Base-by-base conservation (phyloP, 1,140 invertebrate species). In the Zaprionus davidi region DNA sequence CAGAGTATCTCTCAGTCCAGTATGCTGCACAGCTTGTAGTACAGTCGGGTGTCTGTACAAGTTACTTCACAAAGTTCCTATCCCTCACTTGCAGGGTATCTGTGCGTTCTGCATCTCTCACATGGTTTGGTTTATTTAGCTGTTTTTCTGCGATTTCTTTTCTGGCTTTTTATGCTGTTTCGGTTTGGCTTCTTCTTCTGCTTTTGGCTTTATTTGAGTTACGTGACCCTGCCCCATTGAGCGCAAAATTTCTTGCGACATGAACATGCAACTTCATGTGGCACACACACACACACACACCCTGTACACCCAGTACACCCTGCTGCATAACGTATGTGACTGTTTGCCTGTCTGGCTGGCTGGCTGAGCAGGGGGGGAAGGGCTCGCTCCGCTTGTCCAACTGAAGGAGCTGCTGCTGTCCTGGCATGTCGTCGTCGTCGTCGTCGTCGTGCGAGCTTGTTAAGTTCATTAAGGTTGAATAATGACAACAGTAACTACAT, bases 401-500 rank as follows among this genome's bases (percentile, higher is more conserved):
- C 55, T 72, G 60, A 64, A 75, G 55, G 58, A 60, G 51, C 66
- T 58, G 34, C 76, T 67, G 79, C 58, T 55, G 66, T 82, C 58
- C 69, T 64, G 64, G 78, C 78, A 69, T 41, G 60, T 38, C 59
- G 56, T 34, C 60, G 74, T 65, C 79, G 26, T 69, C 62, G 41
- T 69, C 53, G 55, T 63, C 34, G 79, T 72, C 76, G 78, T 84
- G 83, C 84, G 80, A 83, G 83, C 81, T 87, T 87, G 84, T 87
- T 87, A 88, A 87, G 84, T 87, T 87, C 84, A 87, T 87, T 87
- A 87, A 87, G 84, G 84, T 84, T 87, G 81, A 87, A 87, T 88
- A 87, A 87, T 87, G 88, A 87, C 84, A 87, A 87, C 84, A 87
- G 84, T 87, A 87, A 87, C 81, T 87, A 87, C 84, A 87, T 87